These are phyloP conservation scores for Malurus alboscapulatus DNA, from an alignment of 2,113 vertebrate species.

Conservation along the genomic window DNA sequence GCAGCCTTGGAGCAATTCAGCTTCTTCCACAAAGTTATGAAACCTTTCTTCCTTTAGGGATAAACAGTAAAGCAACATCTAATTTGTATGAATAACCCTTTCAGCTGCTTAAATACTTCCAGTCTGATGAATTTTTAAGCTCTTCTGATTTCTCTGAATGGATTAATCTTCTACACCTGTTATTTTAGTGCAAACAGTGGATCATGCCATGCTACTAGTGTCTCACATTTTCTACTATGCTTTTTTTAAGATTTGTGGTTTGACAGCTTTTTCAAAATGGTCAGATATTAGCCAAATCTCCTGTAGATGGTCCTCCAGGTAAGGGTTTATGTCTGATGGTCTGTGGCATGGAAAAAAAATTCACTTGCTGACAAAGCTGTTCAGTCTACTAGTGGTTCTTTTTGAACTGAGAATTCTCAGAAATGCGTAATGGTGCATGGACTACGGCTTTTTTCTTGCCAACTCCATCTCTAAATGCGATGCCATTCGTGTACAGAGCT, in stretches of 20 bases:
- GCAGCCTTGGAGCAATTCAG: background rate
- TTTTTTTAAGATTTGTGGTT: background rate
- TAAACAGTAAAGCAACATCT: background rate
- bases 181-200: background rate
- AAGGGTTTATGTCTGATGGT: background rate
- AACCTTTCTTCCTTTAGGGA: slow-evolving; percentile 50
- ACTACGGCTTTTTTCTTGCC: background rate
- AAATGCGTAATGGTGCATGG: background rate
- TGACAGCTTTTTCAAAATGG: background rate
- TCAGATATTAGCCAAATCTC: background rate
- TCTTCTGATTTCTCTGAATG: background rate
- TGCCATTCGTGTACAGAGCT: background rate
- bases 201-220: background rate
- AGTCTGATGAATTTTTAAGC: slow-evolving; percentile 8
- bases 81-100: slow-evolving; percentile 28
- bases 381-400: background rate
- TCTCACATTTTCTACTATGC: background rate
- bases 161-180: background rate
- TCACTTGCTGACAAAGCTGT: background rate
- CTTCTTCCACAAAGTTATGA: slow-evolving; percentile 44
- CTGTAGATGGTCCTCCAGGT: background rate
- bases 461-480: background rate
- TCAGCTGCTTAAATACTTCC: slow-evolving; percentile 13
- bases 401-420: background rate
- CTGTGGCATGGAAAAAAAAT: background rate